Conservation (phyloP, 1,140 invertebrate species). For the Calliphora vicina region DNA sequence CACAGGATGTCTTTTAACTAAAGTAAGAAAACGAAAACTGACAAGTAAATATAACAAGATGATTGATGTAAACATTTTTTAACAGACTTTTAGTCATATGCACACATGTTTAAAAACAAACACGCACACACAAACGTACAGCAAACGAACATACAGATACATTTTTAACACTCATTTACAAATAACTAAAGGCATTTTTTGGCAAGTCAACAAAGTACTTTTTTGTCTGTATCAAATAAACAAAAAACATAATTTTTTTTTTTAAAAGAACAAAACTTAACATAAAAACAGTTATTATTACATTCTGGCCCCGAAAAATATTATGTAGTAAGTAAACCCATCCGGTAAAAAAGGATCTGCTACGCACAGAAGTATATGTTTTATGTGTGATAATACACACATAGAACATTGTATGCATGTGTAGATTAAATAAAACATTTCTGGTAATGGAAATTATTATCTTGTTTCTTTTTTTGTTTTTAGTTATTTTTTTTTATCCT, state of each 20-base stretch:
- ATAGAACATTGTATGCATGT: no score
- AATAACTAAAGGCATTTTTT: constrained; percentile 14
- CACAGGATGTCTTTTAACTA: no score
- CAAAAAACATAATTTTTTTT: not conserved
- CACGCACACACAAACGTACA: not conserved
- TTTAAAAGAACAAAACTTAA: not conserved
- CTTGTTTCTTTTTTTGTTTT: no score
- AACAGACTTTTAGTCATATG: not conserved
- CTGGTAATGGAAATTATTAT: no score
- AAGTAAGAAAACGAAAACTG: not conserved
- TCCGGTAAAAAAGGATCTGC: no score
- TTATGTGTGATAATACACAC: no score
- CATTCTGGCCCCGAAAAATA: not conserved
- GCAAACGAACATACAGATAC: not conserved
- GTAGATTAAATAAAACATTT: no score
- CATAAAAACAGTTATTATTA: not conserved
- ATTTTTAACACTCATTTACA: not conserved
- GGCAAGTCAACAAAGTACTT: constrained; percentile 4
- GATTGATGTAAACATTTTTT: constrained; percentile 5
- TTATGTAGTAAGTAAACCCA: no score
- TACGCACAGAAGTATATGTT: no score
- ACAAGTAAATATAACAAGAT: not conserved
- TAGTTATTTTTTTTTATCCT: no score
- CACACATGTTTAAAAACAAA: not conserved
- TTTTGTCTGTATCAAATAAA: not conserved